Base-by-base conservation (phyloP, 1,140 invertebrate genomes). In the Nebria ingens region DNA sequence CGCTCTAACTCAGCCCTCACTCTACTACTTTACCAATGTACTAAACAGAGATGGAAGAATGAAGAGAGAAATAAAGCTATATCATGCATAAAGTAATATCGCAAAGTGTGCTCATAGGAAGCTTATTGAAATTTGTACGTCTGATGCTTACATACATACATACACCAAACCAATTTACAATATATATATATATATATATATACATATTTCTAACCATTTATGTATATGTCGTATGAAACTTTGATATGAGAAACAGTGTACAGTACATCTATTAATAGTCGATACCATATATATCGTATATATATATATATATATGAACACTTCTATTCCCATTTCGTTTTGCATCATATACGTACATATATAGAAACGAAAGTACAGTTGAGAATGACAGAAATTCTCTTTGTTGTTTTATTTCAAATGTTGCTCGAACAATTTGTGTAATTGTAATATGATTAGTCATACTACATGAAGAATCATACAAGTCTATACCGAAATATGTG, bases 81-180 rank as follows among this genome's bases (percentile, higher is more conserved):
- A 45, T 45, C 40, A 45, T 45, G 40, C 40, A 45, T 45, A 45
- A 45, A 45, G 40, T 45, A 45, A 45, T 45, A 45, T 11, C 17
- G 40, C 40, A 45, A 45, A 45, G 40, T 45, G 40, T 45, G 15
- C 17, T 12, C 9, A 45, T 9, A 11, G 6, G 40, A 17, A 45
- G 40, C 40, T 45, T 45, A 45, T 45, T 45, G 40, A 45, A 45
- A 45, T 17, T 45, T 45, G 6, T 45, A 45, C 17, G 9, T 45
- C n/a, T n/a, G n/a, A 45, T 45, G 6, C 15, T 4, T 6, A 12
- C 40, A 29, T 29, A 29, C 13, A 29, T 29, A 29, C 4, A 29
- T 6, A 29, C 4, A 6, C 4, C 13, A 29, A 29, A 29, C 4
- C 15, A 12, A 4, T 45, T 17, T 45, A 17, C 4, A 11, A 9